Evolutionary conservation across 2,888 invertebrate species (phyloP).

Genomic region (Gnatocerus cornutus): DNA sequence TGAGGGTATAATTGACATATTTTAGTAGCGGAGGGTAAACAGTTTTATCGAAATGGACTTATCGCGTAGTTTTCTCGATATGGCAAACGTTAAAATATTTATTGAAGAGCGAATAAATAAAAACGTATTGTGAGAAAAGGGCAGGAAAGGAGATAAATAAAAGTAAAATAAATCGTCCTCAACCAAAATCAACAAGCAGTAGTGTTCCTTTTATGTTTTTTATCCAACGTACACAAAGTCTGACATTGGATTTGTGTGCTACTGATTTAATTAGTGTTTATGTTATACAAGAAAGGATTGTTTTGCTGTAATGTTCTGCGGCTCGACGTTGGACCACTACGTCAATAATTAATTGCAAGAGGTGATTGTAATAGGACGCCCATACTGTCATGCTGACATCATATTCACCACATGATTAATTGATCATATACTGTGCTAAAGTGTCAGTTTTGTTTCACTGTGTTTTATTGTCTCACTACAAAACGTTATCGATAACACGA

Average conservation of each 20-base stretch:
- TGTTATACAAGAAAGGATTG: conserved; percentile 42
- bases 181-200: conserved; percentile 28
- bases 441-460: conserved; percentile 55
- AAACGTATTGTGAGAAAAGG: conserved; percentile 19
- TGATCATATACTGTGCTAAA: conserved; percentile 59
- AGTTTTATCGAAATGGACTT: conserved; percentile 34
- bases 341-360: conserved; percentile 65
- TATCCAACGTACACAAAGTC: background rate
- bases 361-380: conserved; percentile 60
- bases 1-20: conserved; percentile 23
- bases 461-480: conserved; percentile 49
- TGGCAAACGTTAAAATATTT: conserved; percentile 33
- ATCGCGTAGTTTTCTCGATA: conserved; percentile 21
- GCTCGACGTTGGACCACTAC: conserved; percentile 48
- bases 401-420: conserved; percentile 62
- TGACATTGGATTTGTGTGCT: conserved; percentile 17
- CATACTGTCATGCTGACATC: conserved; percentile 60
- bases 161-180: conserved; percentile 28
- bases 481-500: conserved; percentile 46
- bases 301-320: conserved; percentile 51
- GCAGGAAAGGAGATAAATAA: conserved; percentile 14
- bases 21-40: conserved; percentile 26
- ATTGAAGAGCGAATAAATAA: conserved; percentile 36
- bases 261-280: conserved; percentile 37
- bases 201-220: conserved; percentile 19